Base-by-base conservation (phyloP, 1,140 invertebrate genomes). In the Tigriopus japonicus region DNA sequence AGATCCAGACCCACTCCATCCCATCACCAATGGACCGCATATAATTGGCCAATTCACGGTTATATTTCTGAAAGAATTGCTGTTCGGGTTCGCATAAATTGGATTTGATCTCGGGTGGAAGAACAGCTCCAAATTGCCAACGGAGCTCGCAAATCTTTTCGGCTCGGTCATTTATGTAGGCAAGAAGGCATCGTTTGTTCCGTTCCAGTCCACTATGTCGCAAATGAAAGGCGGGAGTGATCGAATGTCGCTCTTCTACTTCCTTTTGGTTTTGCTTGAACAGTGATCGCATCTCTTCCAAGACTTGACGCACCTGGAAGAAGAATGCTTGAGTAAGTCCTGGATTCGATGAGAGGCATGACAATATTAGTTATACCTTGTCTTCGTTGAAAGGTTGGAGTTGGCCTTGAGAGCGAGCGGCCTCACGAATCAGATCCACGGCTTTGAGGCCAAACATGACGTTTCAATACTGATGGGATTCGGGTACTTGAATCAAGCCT, bases 61-160 rank as follows among this genome's bases (percentile, higher is more conserved):
- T 93, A 68, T 96, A 96, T 59, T 81, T 81, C 28, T 80, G 80
- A 67, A 95, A 90, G 84, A 88, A 96, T 58, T 83, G 75, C 23
- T 83, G 72, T 74, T 96, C 92, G 3, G 81, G 77, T 67, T 85
- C 80, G 64, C 84, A 83, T 15, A 96, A 72, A 64, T 86, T 82
- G 35, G 79, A 74, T 69, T 83, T 84, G 0, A 94, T 80, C 69
- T 94, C 90, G 0, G 77, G 68, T 3, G 92, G 91, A 59, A 97
- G 70, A 42, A 93, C 82, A 60, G 86, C 83, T 2, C 92, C 92
- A 70, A 95, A 86, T 69, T 93, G 85, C 92, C 92, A 96, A 54
- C 92, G 74, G 69, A 94, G 77, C 51, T 85, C 79, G 65, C 74
- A 74, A 71, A 88, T 61, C 42, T 56, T 54, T 5, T 17, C 21